Evolutionary conservation across 2,797 vertebrate genomes (phyloP), one percentile per base, ranked within the genome.

Genomic region (Moxostoma hubbsi): DNA sequence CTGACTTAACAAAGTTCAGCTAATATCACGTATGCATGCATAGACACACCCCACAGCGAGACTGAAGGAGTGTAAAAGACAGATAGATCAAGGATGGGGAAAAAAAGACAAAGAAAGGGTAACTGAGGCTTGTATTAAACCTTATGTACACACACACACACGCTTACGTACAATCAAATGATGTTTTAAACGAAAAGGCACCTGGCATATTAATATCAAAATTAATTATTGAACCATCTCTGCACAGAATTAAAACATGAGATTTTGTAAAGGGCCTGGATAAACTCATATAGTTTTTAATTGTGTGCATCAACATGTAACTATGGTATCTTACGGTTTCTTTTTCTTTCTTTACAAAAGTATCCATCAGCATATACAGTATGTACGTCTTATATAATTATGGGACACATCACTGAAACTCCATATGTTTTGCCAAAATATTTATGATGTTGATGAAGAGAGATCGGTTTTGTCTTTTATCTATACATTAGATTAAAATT

Each of bases 1-100:
- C 51, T n/a, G 64, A 70, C 67, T 58, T 83, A 77, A 77, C 84
- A 85, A 88, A 86, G 87, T 86, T 86, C 82, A 84, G 65, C 55
- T 63, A 71, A 79, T 72, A 76, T 85, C 57, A 76, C 63, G 67
- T 49, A 57, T 71, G 46, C 16, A 51, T 12, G 36, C 12, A 55
- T 73, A 69, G 75, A 83, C 83, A 76, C 85, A 76, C 73, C 67
- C 75, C 65, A 50, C 46, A 58, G 61, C 15, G 71, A 72, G 63
- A 50, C 59, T 51, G 43, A 71, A 57, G 24, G 55, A 55, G 49
- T 63, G 58, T 61, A 62, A 50, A 47, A 78, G 9, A 66, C 61
- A 81, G 68, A 81, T 57, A 73, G 69, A 80, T 80, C 66, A 53
- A 11, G 51, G 58, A 67, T 16, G 12, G 36, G 68, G 36, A 74